Percentiles rank a stretch among this genome's conserved stretches.
phyloP scores from a whole-genome alignment of 2,797 vertebrate genomes.

The Oreonectes daqikongensis region DNA sequence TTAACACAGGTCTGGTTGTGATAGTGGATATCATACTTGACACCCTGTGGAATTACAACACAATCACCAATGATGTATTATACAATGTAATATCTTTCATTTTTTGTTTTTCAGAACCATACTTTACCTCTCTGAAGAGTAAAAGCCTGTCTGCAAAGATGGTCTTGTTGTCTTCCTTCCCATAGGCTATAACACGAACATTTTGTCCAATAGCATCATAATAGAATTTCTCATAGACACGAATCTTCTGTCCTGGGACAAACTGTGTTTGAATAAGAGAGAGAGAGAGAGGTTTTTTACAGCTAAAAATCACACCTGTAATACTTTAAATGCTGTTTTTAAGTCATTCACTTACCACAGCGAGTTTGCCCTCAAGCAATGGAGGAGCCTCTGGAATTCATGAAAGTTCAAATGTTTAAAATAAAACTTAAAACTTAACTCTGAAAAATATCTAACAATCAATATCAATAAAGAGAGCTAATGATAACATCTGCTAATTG shows the following conservation, averaged over 20 bases:
- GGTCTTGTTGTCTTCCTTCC: constrained; percentile 22
- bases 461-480: not conserved
- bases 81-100: not conserved
- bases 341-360: constrained; percentile 48
- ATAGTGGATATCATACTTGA: constrained; percentile 56
- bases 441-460: too few species aligned
- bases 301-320: not conserved
- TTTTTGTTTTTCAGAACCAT: too few species aligned
- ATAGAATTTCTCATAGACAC: constrained; percentile 54
- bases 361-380: constrained; percentile 53
- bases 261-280: constrained; percentile 30
- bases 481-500: not conserved
- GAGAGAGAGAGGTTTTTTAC: not conserved
- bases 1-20: constrained; percentile 60
- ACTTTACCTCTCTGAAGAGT: constrained; percentile 59
- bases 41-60: constrained; percentile 45
- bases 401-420: not conserved
- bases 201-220: constrained; percentile 57
- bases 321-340: not conserved
- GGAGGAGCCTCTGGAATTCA: constrained; percentile 57
- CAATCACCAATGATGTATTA: not conserved
- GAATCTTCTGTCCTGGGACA: constrained; percentile 30
- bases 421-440: too few species aligned
- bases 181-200: constrained; percentile 35
- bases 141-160: constrained; percentile 50